A percentile compares a stretch with the other conserved stretches of the same genome.
These are phyloP conservation scores for Psephotus haematonotus DNA, from an alignment of 2,113 vertebrate genomes.

Conservation along the genomic window DNA sequence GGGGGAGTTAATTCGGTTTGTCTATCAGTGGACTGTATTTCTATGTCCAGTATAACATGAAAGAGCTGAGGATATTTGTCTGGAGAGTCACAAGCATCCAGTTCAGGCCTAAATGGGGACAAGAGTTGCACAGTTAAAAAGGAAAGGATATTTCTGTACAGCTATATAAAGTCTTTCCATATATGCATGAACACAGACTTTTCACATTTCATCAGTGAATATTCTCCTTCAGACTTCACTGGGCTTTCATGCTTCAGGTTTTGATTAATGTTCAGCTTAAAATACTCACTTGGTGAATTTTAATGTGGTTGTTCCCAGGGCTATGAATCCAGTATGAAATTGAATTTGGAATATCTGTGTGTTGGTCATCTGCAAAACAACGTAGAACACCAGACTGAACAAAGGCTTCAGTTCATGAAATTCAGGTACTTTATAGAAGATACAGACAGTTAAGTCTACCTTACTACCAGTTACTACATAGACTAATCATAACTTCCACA, in stretches of 20 bases:
- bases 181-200: not conserved
- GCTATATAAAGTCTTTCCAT: not conserved
- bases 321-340: constrained; percentile 96
- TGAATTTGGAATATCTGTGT: constrained; percentile 99
- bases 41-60: constrained; percentile 90
- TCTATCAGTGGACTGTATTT: constrained; percentile 90
- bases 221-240: not conserved
- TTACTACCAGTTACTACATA: not conserved
- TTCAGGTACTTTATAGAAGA: not conserved
- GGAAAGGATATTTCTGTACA: not conserved
- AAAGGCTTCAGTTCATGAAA: not conserved
- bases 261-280: not conserved
- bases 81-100: constrained; percentile 95
- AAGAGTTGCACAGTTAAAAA: not conserved
- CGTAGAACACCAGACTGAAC: not conserved
- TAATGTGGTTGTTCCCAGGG: constrained; percentile 86
- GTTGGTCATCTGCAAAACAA: constrained; percentile 87
- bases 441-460: not conserved
- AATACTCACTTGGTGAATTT: constrained; percentile 95
- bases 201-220: not conserved
- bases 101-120: constrained; percentile 82
- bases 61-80: constrained; percentile 99
- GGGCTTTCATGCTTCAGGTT: not conserved
- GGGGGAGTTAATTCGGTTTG: constrained; percentile 93
- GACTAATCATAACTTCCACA: not conserved